Percentiles rank a stretch among this genome's conserved stretches.
phyloP scores from a whole-genome alignment of 1,140 invertebrate genomes.

The Adoxophyes honmai region DNA sequence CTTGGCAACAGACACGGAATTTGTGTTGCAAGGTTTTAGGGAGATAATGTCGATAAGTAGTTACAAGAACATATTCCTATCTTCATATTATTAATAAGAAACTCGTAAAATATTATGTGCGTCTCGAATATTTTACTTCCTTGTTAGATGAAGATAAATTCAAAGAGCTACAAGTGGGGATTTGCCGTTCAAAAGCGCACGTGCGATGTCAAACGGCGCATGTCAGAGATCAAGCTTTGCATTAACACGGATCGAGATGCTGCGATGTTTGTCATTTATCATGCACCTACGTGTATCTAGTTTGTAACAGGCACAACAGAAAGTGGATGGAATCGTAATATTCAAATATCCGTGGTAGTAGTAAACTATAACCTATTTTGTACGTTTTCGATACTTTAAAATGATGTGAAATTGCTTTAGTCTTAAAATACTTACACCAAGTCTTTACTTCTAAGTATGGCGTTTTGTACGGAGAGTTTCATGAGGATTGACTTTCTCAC shows the following conservation, averaged over 20 bases:
- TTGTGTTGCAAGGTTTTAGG: neutral
- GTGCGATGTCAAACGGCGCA: neutral
- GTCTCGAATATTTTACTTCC: neutral
- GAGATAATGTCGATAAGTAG: neutral
- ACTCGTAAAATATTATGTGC: neutral
- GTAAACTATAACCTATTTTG: no score
- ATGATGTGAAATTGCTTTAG: no score
- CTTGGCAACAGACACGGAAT: constrained; percentile 6
- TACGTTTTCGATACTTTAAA: no score
- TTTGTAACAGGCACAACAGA: no score
- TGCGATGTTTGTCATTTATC: no score
- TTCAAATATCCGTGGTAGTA: no score
- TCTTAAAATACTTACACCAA: no score
- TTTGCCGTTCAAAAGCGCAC: neutral
- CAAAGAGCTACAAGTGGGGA: neutral
- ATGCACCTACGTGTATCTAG: no score
- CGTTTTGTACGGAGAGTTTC: no score
- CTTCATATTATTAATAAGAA: neutral
- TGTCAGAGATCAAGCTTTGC: neutral
- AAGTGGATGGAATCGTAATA: no score
- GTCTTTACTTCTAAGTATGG: no score
- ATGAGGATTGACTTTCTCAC: no score
- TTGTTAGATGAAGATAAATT: neutral
- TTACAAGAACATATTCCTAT: neutral
- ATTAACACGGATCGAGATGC: neutral